Base-by-base conservation (phyloP, 2,888 invertebrate species). In the Drosophila cognata region DNA sequence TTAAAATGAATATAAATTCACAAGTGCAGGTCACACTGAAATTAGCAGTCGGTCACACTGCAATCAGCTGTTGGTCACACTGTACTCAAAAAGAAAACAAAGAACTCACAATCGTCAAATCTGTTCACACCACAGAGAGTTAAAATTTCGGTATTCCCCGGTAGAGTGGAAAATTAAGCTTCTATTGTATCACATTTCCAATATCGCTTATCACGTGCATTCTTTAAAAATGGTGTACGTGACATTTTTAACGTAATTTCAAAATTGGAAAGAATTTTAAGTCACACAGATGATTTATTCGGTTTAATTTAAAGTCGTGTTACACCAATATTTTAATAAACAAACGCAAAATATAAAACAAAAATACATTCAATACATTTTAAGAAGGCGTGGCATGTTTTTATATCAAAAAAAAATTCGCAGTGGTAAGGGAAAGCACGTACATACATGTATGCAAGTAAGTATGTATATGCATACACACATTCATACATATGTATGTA, bases 301-400 rank as follows among this genome's bases (percentile, higher is more conserved):
- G 57, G 68, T 85, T 88, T 8, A 31, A 71, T 76, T 88, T 88
- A 77, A 59, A 74, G 67, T 71, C 59, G 65, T 69, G 59, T 71
- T 76, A 84, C 50, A 71, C 66, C 68, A 41, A 80, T 51, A 77
- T 74, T 79, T 63, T 62, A 73, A 66, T 81, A 70, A 41, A 79
- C 53, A 36, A 33, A 52, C 63, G 70, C 78, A 63, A 72, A 68
- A 63, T 63, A 78, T 50, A 43, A 74, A 31, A 75, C 66, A 73
- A 59, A 77, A 64, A 61, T 53, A 74, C 52, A 75, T 52, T 70
- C 43, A 74, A 67, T 64, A 77, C 53, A 67, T 57, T 70, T 71
- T 58, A 61, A 82, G 63, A 79, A 77, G 69, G 63, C 71, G 57
- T 79, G 70, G 58, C 55, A 66, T 60, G 62, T 60, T 62, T 77